These are phyloP conservation scores for Ferdinandea cuprea DNA, from an alignment of 2,888 invertebrate species.

Conservation along the genomic window DNA sequence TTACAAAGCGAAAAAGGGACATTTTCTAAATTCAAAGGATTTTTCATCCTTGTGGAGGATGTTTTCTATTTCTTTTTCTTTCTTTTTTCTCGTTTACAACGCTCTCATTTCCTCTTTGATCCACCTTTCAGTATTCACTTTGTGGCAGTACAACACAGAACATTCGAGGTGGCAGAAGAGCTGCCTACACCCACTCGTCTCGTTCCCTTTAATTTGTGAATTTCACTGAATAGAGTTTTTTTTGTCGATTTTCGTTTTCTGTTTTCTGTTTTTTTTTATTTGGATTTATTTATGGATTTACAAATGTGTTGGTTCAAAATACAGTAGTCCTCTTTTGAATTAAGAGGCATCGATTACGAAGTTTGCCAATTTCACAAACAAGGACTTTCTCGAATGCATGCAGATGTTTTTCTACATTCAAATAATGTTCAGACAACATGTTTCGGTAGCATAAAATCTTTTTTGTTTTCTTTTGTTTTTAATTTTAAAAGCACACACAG, in stretches of 20 bases:
- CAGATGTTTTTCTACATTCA: constrained; percentile 16
- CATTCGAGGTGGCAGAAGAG: background rate
- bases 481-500: constrained; percentile 10
- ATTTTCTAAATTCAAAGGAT: constrained; percentile 46
- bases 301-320: background rate
- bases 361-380: background rate
- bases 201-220: constrained; percentile 21
- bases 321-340: background rate
- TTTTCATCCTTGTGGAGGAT: constrained; percentile 4
- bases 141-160: background rate
- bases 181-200: background rate
- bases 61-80: constrained; percentile 5
- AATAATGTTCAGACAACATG: constrained; percentile 27
- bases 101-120: constrained; percentile 35
- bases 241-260: constrained; percentile 7
- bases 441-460: constrained; percentile 9
- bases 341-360: constrained; percentile 11
- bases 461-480: background rate
- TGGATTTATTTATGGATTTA: background rate
- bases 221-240: background rate
- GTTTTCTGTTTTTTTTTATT: no score
- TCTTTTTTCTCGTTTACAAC: constrained; percentile 23
- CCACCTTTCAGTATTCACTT: constrained; percentile 22
- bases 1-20: constrained; percentile 2
- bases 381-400: constrained; percentile 11